phyloP scores from a whole-genome alignment of 2,888 invertebrate species.

The Nomada lathburiana region DNA sequence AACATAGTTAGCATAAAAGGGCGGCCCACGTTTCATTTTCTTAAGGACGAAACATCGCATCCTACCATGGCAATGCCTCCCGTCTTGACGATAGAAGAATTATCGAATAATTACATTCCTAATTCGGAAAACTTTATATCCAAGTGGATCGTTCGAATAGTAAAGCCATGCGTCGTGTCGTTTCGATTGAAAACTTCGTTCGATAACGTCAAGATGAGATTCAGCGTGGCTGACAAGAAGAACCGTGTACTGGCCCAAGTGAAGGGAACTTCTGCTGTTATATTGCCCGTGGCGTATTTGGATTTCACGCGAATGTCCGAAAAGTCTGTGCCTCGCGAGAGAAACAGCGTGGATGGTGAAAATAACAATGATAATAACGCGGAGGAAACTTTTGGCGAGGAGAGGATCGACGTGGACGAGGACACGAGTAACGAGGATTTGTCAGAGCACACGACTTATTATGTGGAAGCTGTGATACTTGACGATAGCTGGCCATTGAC shows the following conservation, averaged over 20 bases:
- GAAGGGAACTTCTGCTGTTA: slow-evolving; percentile 54
- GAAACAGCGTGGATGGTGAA: background rate
- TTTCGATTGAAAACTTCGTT: slow-evolving; percentile 69
- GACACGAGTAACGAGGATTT: background rate
- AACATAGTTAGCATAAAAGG: slow-evolving; percentile 71
- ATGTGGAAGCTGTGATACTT: slow-evolving; percentile 79
- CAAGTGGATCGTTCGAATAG: slow-evolving; percentile 55
- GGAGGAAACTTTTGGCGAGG: background rate
- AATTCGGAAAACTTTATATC: slow-evolving; percentile 64
- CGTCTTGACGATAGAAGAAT: slow-evolving; percentile 55
- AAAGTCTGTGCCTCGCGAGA: too few species aligned
- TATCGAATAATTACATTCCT: slow-evolving; percentile 69
- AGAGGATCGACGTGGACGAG: background rate
- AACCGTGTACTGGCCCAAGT: slow-evolving; percentile 45
- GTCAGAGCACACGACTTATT: slow-evolving; percentile 40
- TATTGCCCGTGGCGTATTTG: slow-evolving; percentile 68
- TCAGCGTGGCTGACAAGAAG: slow-evolving; percentile 55
- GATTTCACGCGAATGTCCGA: background rate
- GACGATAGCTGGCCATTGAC: slow-evolving; percentile 84
- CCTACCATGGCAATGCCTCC: slow-evolving; percentile 35
- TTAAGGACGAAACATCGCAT: slow-evolving; percentile 27
- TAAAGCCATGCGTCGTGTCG: slow-evolving; percentile 50
- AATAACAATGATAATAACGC: background rate
- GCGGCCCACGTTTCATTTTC: slow-evolving; percentile 56
- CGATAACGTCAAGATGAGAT: slow-evolving; percentile 49